A percentile compares a stretch with the other conserved stretches of the same genome.
Evolutionary conservation across 2,888 invertebrate genomes (phyloP).

Genomic region (Heterodera filipjevi): DNA sequence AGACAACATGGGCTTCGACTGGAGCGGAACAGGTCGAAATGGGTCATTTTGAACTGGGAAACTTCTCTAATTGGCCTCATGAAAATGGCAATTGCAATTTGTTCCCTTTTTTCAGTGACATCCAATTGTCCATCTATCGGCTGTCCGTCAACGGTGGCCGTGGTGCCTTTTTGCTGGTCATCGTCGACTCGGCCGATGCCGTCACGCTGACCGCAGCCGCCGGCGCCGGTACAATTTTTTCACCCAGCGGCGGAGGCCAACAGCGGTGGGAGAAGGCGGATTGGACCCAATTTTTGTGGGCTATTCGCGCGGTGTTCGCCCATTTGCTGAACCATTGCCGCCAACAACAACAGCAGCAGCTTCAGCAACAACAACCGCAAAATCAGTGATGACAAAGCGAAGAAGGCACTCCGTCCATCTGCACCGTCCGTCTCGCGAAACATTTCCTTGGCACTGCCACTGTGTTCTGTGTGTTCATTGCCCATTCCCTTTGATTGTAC

Average conservation of each 20-base stretch:
- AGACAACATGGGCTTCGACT: background rate
- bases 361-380: background rate
- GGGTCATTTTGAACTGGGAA: too few relatives aligned
- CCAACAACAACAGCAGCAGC: constrained; percentile 3
- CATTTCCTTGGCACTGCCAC: too few relatives aligned
- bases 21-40: background rate
- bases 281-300: constrained; percentile 13
- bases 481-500: too few relatives aligned
- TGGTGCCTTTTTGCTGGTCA: constrained; percentile 7
- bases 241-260: background rate
- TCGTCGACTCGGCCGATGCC: constrained; percentile 11
- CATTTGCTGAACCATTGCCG: background rate
- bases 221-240: background rate
- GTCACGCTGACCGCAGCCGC: constrained; percentile 4
- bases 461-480: too few relatives aligned
- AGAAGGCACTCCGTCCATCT: too few relatives aligned
- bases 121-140: constrained; percentile 6
- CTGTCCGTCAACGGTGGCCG: background rate
- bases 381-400: background rate
- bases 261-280: constrained; percentile 17
- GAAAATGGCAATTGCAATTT: background rate
- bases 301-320: constrained; percentile 10
- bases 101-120: background rate
- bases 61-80: too few relatives aligned
- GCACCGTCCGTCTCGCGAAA: too few relatives aligned